phyloP scores from a whole-genome alignment of 2,113 vertebrate genomes.

The Dissostichus mawsoni region DNA sequence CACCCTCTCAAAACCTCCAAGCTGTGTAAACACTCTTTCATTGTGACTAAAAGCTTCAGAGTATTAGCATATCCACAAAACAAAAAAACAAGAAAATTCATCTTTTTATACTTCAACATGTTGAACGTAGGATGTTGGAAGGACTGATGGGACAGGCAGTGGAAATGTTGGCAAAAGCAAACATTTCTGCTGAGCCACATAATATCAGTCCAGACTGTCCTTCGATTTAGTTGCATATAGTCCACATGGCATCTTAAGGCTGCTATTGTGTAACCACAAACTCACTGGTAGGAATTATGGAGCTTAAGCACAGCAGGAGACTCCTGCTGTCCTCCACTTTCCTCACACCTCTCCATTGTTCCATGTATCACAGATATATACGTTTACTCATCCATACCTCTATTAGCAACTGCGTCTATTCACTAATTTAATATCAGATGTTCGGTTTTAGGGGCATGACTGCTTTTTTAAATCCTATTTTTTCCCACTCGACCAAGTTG shows the following conservation, averaged over 20 bases:
- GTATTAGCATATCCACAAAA: conserved; percentile 62
- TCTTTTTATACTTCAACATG: conserved; percentile 64
- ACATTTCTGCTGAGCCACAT: conserved; percentile 50
- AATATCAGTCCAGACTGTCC: conserved; percentile 58
- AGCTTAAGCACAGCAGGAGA: conserved; percentile 24
- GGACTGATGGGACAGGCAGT: conserved; percentile 54
- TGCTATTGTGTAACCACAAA: conserved; percentile 45
- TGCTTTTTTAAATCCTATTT: too few species aligned
- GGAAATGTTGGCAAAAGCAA: conserved; percentile 62
- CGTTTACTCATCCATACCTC: neutral
- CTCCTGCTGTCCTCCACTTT: conserved; percentile 15
- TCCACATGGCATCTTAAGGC: conserved; percentile 33
- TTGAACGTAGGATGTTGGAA: conserved; percentile 74
- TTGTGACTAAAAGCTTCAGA: conserved; percentile 41
- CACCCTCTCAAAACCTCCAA: conserved; percentile 56
- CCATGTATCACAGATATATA: neutral
- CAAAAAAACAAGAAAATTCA: conserved; percentile 38
- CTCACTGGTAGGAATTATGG: conserved; percentile 26
- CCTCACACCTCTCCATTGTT: neutral
- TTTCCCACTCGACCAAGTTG: too few species aligned
- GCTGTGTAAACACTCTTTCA: conserved; percentile 52
- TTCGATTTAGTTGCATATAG: conserved; percentile 43
- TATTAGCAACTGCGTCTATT: too few species aligned
- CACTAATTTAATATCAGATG: too few species aligned
- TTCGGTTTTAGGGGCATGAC: too few species aligned